Evolutionary conservation across 2,113 vertebrate genomes (phyloP).

Genomic region (Notothenia rossii): DNA sequence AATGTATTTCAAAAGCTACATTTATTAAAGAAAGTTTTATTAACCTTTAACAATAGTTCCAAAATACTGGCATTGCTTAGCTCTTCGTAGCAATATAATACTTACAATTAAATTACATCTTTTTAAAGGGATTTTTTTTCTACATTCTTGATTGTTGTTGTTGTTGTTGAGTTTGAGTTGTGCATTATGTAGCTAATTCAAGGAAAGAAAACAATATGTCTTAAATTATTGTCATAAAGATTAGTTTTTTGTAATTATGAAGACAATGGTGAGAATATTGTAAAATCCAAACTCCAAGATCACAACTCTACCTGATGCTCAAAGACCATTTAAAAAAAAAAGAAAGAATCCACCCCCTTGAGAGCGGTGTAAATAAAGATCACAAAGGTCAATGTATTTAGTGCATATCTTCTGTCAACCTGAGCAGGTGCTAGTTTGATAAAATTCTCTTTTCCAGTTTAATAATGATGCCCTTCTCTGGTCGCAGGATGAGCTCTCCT

Average conservation of each 20-base stretch:
- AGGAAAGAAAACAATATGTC: neutral
- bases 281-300: neutral
- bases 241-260: neutral
- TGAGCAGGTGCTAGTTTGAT: neutral
- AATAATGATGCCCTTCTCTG: slow-evolving; percentile 90
- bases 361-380: neutral
- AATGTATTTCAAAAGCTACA: neutral
- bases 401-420: neutral
- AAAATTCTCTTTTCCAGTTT: slow-evolving; percentile 85
- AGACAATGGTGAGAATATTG: slow-evolving; percentile 1
- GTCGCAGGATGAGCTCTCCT: slow-evolving; percentile 92
- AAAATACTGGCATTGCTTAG: no score
- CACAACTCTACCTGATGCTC: neutral
- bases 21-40: neutral
- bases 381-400: neutral
- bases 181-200: neutral
- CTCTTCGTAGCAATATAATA: neutral
- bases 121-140: neutral
- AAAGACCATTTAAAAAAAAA: neutral
- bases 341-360: no score
- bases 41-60: no score
- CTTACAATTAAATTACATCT: neutral
- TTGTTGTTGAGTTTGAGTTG: neutral
- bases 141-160: neutral
- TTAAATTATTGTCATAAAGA: neutral